Evolutionary conservation across 1,140 invertebrate genomes (phyloP), one percentile per base, ranked within the genome.

Genomic region (Lordiphosa mommai): DNA sequence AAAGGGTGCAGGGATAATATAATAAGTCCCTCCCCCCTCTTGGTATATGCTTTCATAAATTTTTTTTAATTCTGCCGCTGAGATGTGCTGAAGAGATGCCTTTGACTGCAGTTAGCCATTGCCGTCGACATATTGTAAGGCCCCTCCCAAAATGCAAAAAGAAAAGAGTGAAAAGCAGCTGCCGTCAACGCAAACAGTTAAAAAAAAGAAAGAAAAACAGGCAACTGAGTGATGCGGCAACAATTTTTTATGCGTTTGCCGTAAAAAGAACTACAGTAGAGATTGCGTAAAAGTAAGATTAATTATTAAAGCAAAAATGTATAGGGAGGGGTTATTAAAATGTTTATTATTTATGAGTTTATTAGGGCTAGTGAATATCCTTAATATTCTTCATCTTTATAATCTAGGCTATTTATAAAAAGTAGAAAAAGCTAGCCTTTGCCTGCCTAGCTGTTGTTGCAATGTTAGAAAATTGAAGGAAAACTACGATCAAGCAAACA

Each of bases 151-250:
- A 64, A 65, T 44, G 61, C 61, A 66, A 65, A 66, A 49, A 61
- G 47, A 65, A 66, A 49, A 17, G 33, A 44, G 12, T 47, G 63
- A 66, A 66, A 65, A 66, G 51, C 63, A 49, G 60, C 32, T 66
- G 63, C 60, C 43, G 34, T 30, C 51, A 37, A 66, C 61, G 61
- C 61, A 46, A 57, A 30, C 61, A 65, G 55, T 16, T 9, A 10
- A 43, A 23, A 27, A 10, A 43, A 43, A 43, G 40, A 12, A 27
- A 43, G 27, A 29, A 37, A 43, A 43, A 29, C 27, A 43, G 40
- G 40, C 10, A 43, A 40, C 63, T 67, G 63, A 67, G 63, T 67
- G 63, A 67, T 67, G 63, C 57, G 63, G 63, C 63, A 58, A 67
- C 61, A 57, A 67, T 67, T 58, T 67, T 67, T 44, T 66, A 58